A percentile compares a stretch with the other conserved stretches of the same genome.
These are phyloP conservation scores for Mus minutoides DNA, from an alignment of 2,797 vertebrate species.

Conservation along the genomic window DNA sequence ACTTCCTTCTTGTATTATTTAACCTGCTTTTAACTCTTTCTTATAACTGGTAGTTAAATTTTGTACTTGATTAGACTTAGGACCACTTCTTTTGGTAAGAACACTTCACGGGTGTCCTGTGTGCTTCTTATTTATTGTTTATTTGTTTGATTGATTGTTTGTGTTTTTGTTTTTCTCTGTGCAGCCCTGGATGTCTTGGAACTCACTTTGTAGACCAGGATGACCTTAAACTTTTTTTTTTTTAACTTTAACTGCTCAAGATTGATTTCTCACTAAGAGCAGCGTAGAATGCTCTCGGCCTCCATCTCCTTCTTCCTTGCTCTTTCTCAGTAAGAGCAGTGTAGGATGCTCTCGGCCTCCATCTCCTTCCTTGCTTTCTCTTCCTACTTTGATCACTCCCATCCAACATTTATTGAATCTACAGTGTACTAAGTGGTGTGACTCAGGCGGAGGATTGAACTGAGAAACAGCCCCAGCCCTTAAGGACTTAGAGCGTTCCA, in stretches of 20 bases:
- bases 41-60: constrained; percentile 22
- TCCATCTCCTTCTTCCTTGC: background rate
- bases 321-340: background rate
- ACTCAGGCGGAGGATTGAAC: constrained; percentile 2
- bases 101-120: background rate
- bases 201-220: too few relatives aligned
- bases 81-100: background rate
- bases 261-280: background rate
- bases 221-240: background rate
- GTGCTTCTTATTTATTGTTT: background rate
- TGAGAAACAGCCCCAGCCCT: background rate
- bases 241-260: background rate
- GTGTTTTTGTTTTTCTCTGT: too few relatives aligned
- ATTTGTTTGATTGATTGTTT: too few relatives aligned
- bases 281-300: background rate
- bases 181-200: too few relatives aligned
- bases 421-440: background rate
- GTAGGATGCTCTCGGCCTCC: background rate
- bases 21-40: background rate
- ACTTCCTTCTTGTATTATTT: background rate
- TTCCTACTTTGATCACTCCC: background rate
- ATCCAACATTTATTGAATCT: background rate
- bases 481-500: background rate
- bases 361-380: background rate
- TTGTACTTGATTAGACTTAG: background rate